Percentiles rank a stretch among this genome's conserved stretches.
Conservation (phyloP, 2,888 invertebrate species). For the Zonitis immaculata region DNA sequence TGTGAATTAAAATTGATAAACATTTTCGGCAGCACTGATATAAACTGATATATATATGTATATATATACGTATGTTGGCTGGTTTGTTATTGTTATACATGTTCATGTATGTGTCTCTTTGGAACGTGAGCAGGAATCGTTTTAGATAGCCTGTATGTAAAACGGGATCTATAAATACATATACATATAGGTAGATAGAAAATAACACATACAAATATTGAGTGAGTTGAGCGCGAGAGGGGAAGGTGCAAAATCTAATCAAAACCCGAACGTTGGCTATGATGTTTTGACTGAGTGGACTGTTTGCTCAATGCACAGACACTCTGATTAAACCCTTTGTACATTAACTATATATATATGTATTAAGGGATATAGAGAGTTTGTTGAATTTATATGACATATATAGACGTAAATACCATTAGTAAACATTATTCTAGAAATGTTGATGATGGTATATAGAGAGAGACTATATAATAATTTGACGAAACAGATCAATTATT, state of each 20-base stretch:
- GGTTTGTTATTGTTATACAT: not conserved
- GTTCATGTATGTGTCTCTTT: not conserved
- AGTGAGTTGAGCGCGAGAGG: constrained; percentile 25
- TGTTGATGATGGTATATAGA: constrained; percentile 24
- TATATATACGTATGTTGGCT: not conserved
- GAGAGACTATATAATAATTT: constrained; percentile 30
- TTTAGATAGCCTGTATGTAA: not conserved
- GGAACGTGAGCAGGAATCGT: not conserved
- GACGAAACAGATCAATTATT: constrained; percentile 26
- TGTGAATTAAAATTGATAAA: too few relatives aligned
- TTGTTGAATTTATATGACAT: constrained; percentile 34
- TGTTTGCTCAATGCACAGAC: constrained; percentile 42
- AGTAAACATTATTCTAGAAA: constrained; percentile 35
- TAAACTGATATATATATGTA: too few relatives aligned
- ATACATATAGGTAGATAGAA: not conserved
- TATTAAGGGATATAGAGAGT: constrained; percentile 21
- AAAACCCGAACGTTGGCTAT: constrained; percentile 47
- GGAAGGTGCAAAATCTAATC: constrained; percentile 47
- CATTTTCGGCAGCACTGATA: too few relatives aligned
- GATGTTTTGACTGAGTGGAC: constrained; percentile 48
- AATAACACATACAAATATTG: not conserved
- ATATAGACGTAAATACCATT: constrained; percentile 17
- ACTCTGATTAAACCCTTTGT: constrained; percentile 43
- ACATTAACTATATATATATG: constrained; percentile 29
- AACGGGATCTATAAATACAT: not conserved